phyloP scores from a whole-genome alignment of 2,797 vertebrate species.

The Tragelaphus oryx region DNA sequence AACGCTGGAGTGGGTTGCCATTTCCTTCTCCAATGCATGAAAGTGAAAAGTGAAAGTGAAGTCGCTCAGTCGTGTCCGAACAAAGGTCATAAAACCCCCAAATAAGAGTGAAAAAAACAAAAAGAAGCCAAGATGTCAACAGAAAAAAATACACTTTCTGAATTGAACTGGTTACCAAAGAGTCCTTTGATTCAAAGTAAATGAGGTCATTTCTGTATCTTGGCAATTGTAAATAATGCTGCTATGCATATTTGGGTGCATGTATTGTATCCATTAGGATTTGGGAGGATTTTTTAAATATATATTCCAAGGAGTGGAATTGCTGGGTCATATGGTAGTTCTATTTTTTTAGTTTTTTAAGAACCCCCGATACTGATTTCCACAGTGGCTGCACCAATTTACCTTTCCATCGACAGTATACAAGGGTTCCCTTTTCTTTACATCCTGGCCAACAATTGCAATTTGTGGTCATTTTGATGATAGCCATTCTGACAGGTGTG shows the following conservation, averaged over 20 bases:
- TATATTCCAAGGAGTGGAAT: neutral
- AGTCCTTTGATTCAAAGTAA: neutral
- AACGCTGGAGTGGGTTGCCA: too few species aligned
- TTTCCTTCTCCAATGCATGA: too few species aligned
- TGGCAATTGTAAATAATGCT: neutral
- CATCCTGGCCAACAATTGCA: neutral
- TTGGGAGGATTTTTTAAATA: neutral
- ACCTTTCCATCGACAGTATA: neutral
- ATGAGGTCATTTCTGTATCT: neutral
- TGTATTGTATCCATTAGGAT: neutral
- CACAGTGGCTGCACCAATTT: neutral
- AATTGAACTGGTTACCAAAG: neutral
- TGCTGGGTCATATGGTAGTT: neutral
- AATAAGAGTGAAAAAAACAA: neutral
- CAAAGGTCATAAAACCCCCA: neutral
- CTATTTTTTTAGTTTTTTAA: neutral
- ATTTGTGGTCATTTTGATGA: neutral
- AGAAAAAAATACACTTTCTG: neutral
- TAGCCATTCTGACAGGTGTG: neutral
- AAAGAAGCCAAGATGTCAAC: neutral
- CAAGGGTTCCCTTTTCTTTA: neutral
- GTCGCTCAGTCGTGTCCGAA: neutral
- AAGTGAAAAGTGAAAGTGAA: too few species aligned
- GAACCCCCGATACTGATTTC: neutral
- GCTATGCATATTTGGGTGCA: too few species aligned